Evolutionary conservation across 92 coral and sea anemone species (phyloP).

Genomic region (Ricordea florida): DNA sequence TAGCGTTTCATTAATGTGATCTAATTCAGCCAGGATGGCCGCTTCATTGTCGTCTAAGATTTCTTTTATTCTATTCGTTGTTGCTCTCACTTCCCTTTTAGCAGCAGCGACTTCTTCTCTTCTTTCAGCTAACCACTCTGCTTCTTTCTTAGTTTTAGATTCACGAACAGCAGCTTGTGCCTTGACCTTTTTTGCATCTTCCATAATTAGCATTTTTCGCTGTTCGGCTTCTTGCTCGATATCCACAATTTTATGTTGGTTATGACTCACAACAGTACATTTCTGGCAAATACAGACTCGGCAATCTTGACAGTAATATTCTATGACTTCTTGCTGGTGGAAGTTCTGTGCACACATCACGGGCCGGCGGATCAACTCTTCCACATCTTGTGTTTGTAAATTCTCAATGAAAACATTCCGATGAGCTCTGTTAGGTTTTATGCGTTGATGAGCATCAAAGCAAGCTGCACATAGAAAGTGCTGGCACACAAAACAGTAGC

Average conservation of each 20-base stretch:
- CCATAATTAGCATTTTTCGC: not conserved
- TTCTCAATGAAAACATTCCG: conserved; percentile 11
- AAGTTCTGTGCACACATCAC: conserved; percentile 9
- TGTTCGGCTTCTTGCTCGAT: not conserved
- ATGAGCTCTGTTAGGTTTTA: conserved; percentile 1
- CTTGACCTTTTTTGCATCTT: not conserved
- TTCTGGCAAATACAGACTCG: conserved; percentile 6
- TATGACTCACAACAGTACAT: conserved; percentile 10
- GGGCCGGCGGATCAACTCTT: conserved; percentile 19
- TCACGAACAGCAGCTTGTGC: not conserved
- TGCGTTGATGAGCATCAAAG: conserved; percentile 7
- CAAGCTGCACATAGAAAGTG: conserved; percentile 10
- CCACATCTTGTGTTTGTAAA: conserved; percentile 9
- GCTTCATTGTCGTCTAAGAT: no score
- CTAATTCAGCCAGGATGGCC: no score
- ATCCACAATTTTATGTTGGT: conserved; percentile 1
- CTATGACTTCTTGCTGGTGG: not conserved
- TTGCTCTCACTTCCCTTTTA: no score
- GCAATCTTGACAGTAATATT: conserved; percentile 18
- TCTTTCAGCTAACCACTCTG: not conserved
- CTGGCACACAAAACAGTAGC: conserved; percentile 8
- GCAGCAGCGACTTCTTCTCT: no score
- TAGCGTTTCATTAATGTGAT: no score
- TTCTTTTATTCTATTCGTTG: no score
- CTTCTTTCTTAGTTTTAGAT: not conserved